Evolutionary conservation across 2,113 vertebrate species (phyloP).

Genomic region (Takifugu bimaculatus): DNA sequence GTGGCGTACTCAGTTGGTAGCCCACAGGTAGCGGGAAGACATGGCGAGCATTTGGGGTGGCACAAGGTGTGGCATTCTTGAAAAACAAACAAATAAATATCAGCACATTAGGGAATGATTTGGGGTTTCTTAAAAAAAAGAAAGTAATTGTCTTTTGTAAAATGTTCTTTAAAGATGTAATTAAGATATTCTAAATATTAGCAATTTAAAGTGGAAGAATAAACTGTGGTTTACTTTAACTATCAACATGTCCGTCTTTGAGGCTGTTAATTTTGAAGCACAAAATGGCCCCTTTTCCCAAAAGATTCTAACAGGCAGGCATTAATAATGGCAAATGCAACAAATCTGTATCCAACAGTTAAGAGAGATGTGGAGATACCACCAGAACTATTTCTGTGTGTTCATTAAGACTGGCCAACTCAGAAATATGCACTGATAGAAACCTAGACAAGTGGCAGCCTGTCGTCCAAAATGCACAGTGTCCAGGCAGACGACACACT

Average conservation of each 20-base stretch:
- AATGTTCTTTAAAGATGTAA: too few relatives aligned
- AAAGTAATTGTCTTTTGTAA: too few relatives aligned
- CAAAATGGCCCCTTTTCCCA: neutral
- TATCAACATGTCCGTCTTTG: too few relatives aligned
- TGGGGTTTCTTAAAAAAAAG: neutral
- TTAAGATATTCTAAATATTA: neutral
- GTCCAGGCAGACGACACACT: slow-evolving; percentile 95
- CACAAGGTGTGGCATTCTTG: slow-evolving; percentile 94
- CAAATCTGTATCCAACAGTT: too few relatives aligned
- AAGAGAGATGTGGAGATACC: neutral
- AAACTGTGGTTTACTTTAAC: too few relatives aligned
- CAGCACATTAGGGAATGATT: neutral
- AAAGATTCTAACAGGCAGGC: slow-evolving; percentile 1
- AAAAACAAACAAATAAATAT: neutral
- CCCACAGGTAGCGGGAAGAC: slow-evolving; percentile 94
- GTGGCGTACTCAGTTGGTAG: slow-evolving; percentile 90
- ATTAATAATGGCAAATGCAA: too few relatives aligned
- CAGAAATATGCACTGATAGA: slow-evolving; percentile 28
- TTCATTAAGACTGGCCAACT: slow-evolving; percentile 11
- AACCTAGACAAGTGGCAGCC: slow-evolving; percentile 94
- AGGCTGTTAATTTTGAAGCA: neutral
- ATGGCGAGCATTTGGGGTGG: slow-evolving; percentile 97
- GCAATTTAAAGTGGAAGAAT: neutral
- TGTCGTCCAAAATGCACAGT: slow-evolving; percentile 98
- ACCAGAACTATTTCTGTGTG: slow-evolving; percentile 10